Percentiles rank a stretch among this genome's conserved stretches.
phyloP scores from a whole-genome alignment of 2,113 vertebrate genomes.

The Chionis minor region DNA sequence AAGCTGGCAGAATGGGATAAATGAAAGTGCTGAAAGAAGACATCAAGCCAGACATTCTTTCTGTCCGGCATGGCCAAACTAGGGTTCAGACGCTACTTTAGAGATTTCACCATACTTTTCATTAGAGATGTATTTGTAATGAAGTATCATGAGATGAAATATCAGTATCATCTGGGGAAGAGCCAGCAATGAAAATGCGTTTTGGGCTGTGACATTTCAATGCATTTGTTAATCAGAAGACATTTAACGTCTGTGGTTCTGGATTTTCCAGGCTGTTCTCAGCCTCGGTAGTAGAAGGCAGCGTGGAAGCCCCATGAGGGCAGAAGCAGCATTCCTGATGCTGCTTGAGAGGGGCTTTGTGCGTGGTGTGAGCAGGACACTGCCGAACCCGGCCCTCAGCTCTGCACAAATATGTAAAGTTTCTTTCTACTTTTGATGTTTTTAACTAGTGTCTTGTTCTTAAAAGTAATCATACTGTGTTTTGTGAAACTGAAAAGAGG shows the following conservation, averaged over 20 bases:
- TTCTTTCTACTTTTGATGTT: background rate
- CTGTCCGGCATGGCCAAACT: background rate
- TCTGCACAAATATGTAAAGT: background rate
- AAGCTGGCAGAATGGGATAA: background rate
- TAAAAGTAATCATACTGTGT: background rate
- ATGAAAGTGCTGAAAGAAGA: slow-evolving; percentile 5
- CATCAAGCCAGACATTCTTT: background rate
- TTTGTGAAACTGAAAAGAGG: background rate
- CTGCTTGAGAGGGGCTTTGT: background rate
- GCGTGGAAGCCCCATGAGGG: background rate
- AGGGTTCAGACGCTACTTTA: background rate
- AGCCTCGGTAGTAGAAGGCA: rapidly evolving
- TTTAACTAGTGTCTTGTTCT: background rate
- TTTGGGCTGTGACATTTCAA: background rate
- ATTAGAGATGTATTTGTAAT: background rate
- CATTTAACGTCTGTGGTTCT: background rate
- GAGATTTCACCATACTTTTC: background rate
- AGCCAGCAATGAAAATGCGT: background rate
- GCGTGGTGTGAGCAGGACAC: background rate
- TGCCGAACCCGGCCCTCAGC: background rate
- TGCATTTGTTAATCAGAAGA: background rate
- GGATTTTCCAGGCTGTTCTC: background rate
- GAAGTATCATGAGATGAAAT: background rate
- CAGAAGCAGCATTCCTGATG: background rate
- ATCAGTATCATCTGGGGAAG: background rate